Conservation (phyloP, 2,113 vertebrate species). For the Cromileptes altivelis region DNA sequence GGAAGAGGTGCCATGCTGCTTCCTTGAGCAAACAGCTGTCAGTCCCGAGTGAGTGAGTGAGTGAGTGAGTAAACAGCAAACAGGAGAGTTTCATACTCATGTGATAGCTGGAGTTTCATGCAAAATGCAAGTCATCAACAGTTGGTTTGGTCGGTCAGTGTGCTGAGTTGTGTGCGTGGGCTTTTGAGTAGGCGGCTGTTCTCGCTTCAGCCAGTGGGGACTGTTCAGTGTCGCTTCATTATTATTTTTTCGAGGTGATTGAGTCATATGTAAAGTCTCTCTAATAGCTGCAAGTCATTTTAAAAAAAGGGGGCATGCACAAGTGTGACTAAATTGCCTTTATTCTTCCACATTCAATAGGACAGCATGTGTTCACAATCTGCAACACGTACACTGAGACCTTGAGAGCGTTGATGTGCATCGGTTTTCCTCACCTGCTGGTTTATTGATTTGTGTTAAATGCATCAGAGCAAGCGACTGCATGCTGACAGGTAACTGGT, state of each 20-base stretch:
- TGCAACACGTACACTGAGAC: background rate
- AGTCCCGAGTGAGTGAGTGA: background rate
- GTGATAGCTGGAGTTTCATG: constrained; percentile 34
- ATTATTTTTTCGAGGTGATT: constrained; percentile 30
- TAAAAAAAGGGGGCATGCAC: background rate
- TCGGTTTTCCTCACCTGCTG: constrained; percentile 4
- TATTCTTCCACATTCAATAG: background rate
- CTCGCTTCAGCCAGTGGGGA: constrained; percentile 40
- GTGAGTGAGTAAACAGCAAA: constrained; percentile 20
- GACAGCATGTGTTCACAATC: background rate
- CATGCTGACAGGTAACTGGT: constrained; percentile 44
- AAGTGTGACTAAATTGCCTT: background rate
- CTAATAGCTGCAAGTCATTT: background rate
- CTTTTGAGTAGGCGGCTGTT: constrained; percentile 63
- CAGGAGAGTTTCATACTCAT: constrained; percentile 19
- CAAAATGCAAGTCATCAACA: constrained; percentile 52
- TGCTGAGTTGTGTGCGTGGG: constrained; percentile 61
- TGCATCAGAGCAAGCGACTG: constrained; percentile 24
- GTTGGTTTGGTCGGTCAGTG: constrained; percentile 40
- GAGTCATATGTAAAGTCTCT: constrained; percentile 13
- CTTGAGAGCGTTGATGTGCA: background rate
- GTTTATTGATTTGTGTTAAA: constrained; percentile 19
- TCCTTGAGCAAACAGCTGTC: constrained; percentile 21
- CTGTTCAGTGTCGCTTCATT: constrained; percentile 22
- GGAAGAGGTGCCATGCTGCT: constrained; percentile 11